These are phyloP conservation scores for Cryptophagus acutangulus DNA, from an alignment of 2,888 invertebrate species.

Conservation along the genomic window DNA sequence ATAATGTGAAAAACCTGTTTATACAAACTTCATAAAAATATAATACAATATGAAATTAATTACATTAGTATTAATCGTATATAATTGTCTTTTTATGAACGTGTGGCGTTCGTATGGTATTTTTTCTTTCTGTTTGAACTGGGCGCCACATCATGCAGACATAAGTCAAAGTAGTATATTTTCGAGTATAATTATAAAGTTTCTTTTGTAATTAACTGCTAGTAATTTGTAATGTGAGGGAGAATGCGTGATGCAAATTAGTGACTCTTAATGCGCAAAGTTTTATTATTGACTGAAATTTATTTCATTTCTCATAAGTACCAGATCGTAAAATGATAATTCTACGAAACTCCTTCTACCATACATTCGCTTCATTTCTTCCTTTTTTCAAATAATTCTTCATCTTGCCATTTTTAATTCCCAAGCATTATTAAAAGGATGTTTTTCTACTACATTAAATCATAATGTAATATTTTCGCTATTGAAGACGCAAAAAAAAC, in stretches of 20 bases:
- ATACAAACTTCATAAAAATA: no score
- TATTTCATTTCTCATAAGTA: slow-evolving; percentile 40
- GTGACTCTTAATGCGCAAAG: slow-evolving; percentile 24
- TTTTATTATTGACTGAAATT: slow-evolving; percentile 35
- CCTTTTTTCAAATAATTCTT: neutral
- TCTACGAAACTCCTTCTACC: slow-evolving; percentile 25
- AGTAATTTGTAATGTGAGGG: slow-evolving; percentile 43
- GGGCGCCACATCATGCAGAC: slow-evolving; percentile 6
- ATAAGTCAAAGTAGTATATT: neutral
- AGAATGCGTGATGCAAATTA: slow-evolving; percentile 46
- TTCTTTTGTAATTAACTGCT: slow-evolving; percentile 30
- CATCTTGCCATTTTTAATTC: neutral
- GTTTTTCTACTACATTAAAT: slow-evolving; percentile 29
- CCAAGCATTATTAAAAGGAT: slow-evolving; percentile 9
- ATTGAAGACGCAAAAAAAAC: no score
- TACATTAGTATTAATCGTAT: neutral
- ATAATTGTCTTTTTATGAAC: neutral
- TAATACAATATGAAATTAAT: no score
- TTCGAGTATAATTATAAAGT: slow-evolving; percentile 14
- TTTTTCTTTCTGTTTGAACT: slow-evolving; percentile 1
- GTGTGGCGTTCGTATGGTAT: no score
- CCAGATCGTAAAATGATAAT: slow-evolving; percentile 34
- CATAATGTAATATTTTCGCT: no score
- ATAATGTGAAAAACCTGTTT: neutral
- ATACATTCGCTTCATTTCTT: slow-evolving; percentile 9